Percentiles rank a stretch among this genome's conserved stretches.
These are phyloP conservation scores for Alentia gelatinosa DNA, from an alignment of 2,888 invertebrate genomes.

Conservation along the genomic window DNA sequence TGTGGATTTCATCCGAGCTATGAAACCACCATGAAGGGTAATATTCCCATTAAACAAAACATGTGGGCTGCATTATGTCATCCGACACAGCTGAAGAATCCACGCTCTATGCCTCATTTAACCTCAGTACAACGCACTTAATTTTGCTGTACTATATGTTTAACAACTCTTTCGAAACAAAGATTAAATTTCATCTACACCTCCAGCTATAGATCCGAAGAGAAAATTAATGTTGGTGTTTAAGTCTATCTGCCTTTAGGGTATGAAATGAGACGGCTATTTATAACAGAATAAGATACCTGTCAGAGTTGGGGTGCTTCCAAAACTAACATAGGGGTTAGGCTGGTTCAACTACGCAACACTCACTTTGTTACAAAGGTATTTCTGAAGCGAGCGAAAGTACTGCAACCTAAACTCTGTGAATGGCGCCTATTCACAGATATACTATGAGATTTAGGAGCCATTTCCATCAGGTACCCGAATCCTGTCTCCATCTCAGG, in stretches of 20 bases:
- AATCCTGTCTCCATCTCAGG: not conserved
- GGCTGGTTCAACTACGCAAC: not conserved
- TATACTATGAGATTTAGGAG: not conserved
- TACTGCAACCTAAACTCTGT: not conserved
- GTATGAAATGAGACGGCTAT: not conserved
- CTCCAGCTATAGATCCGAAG: not conserved
- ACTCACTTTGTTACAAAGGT: not conserved
- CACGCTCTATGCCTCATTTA: not conserved
- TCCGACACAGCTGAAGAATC: not conserved
- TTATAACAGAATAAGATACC: too few relatives aligned
- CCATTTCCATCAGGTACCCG: not conserved
- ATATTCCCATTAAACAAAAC: too few relatives aligned
- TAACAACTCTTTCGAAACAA: too few relatives aligned
- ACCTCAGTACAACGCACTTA: not conserved
- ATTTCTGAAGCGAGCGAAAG: not conserved
- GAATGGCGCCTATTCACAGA: not conserved
- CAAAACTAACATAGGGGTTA: not conserved
- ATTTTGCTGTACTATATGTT: not conserved
- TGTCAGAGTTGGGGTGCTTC: not conserved
- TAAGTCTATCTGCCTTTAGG: not conserved
- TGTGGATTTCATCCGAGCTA: too few relatives aligned
- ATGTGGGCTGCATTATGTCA: not conserved
- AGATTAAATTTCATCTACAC: too few relatives aligned
- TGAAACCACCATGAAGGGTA: too few relatives aligned
- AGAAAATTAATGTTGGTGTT: not conserved